These are phyloP conservation scores for Butastur rufipennis DNA, from an alignment of 2,113 vertebrate species.

Conservation along the genomic window DNA sequence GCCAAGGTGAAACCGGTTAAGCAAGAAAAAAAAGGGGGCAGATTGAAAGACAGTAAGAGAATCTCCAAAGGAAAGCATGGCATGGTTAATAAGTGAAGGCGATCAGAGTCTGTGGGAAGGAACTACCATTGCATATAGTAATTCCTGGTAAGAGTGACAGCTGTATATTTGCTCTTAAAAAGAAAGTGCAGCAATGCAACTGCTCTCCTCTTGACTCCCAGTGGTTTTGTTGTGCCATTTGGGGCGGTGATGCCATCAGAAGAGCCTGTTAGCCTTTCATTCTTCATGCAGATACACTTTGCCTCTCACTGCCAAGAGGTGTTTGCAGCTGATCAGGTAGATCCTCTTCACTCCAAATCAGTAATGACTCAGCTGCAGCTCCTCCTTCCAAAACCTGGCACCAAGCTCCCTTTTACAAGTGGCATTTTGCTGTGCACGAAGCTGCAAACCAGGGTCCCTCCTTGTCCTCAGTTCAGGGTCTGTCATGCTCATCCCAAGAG, in stretches of 20 bases:
- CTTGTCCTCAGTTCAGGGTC: neutral
- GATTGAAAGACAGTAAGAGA: neutral
- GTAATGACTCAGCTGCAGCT: neutral
- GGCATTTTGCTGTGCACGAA: neutral
- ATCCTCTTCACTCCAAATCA: neutral
- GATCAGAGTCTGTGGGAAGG: neutral
- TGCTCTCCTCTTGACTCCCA: neutral
- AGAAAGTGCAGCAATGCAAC: neutral
- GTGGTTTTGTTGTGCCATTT: neutral
- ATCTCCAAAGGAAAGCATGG: neutral
- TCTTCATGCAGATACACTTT: neutral
- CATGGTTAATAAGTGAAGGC: neutral
- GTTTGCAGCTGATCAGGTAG: neutral
- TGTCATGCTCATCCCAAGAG: neutral
- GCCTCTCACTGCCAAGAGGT: neutral
- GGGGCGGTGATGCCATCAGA: neutral
- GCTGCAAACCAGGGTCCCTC: neutral
- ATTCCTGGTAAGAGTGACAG: neutral
- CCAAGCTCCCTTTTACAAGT: neutral
- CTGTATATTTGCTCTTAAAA: neutral
- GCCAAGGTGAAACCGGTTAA: constrained; percentile 39
- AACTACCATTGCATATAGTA: neutral
- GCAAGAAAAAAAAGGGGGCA: neutral
- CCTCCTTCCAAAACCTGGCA: neutral
- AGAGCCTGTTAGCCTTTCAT: neutral